phyloP scores from a whole-genome alignment of 2,888 invertebrate species.

The Archips xylosteana region DNA sequence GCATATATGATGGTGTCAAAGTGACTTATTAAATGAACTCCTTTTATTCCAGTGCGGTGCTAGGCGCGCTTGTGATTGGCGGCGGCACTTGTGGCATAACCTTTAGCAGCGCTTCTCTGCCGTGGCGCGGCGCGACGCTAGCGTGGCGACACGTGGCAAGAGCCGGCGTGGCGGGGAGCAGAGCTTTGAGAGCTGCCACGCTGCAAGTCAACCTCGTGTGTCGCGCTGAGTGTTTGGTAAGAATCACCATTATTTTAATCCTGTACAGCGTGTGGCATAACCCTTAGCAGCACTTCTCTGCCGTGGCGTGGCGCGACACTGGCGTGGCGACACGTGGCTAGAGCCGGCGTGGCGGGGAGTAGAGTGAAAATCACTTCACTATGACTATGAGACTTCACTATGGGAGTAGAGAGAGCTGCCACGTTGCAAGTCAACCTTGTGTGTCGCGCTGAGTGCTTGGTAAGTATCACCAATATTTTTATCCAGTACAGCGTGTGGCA shows the following conservation, averaged over 20 bases:
- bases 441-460: slow-evolving; percentile 93
- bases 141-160: slow-evolving; percentile 89
- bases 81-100: slow-evolving; percentile 70
- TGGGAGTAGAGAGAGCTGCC: too few species aligned
- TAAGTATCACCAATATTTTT: slow-evolving; percentile 72
- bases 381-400: too few species aligned
- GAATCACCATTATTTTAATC: slow-evolving; percentile 52
- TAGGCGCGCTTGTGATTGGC: slow-evolving; percentile 75
- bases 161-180: slow-evolving; percentile 60
- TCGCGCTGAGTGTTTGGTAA: slow-evolving; percentile 93
- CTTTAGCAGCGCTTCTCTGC: slow-evolving; percentile 88
- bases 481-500: neutral
- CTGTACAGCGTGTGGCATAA: neutral
- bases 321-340: neutral
- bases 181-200: slow-evolving; percentile 90
- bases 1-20: too few species aligned
- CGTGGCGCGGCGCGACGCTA: slow-evolving; percentile 82
- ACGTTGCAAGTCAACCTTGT: slow-evolving; percentile 86
- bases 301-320: neutral
- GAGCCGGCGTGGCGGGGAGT: slow-evolving; percentile 54
- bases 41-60: slow-evolving; percentile 61
- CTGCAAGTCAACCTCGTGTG: slow-evolving; percentile 96
- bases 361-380: too few species aligned
- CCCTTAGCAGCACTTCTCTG: neutral
- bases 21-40: neutral